Conservation (phyloP, 2,113 vertebrate species). For the Porphyrio hochstetteri region DNA sequence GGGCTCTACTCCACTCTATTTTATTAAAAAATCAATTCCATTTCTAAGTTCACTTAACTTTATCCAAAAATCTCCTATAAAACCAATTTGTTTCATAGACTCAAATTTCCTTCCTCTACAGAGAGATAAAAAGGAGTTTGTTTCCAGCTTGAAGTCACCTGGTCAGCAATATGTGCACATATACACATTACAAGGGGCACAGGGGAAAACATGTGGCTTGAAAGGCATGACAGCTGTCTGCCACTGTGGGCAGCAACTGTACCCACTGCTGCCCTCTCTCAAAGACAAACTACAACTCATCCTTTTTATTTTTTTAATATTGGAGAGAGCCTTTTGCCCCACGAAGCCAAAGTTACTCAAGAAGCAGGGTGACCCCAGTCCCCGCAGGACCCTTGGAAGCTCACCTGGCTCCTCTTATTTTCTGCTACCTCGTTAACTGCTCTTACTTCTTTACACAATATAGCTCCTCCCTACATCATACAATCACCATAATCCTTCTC, state of each 20-base stretch:
- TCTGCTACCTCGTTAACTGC: neutral
- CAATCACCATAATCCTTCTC: neutral
- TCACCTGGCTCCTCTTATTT: rapidly evolving
- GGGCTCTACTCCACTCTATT: neutral
- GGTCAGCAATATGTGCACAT: neutral
- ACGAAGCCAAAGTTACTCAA: rapidly evolving
- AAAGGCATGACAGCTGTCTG: neutral
- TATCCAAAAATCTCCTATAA: neutral
- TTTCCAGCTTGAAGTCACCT: neutral
- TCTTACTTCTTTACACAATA: neutral
- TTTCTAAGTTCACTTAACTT: neutral
- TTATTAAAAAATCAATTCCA: neutral
- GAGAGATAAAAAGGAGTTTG: neutral
- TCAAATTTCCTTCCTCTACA: neutral
- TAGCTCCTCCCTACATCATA: neutral
- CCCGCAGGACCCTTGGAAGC: neutral
- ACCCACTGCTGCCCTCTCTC: neutral
- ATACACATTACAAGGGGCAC: neutral
- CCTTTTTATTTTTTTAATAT: neutral
- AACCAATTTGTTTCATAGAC: neutral
- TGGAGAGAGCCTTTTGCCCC: neutral
- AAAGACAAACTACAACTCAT: neutral
- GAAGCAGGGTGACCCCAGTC: neutral
- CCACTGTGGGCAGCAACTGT: neutral
- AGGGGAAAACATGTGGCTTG: neutral